Base-by-base conservation (phyloP, 2,888 invertebrate species). In the Lasioglossum villosulum region DNA sequence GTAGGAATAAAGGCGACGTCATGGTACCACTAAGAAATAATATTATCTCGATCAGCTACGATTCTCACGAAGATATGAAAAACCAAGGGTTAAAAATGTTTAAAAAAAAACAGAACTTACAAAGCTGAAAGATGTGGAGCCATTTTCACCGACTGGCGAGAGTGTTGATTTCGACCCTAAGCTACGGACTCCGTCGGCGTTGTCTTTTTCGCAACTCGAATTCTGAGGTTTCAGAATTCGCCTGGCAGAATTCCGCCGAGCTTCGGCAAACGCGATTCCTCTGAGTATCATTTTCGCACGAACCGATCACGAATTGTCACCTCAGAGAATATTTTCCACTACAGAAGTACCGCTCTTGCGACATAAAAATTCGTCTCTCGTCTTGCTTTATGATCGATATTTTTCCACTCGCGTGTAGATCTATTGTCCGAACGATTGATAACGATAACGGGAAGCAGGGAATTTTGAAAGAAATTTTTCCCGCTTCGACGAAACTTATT, bases 221-320 rank as follows among this genome's bases (percentile, higher is more conserved):
- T 84, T 82, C 45, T 90, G 90, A 4, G 85, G 37, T 27, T 87
- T 90, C 10, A 88, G 74, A 71, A 90, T 86, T 6, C 90, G 88
- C 27, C 89, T 84, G 30, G 89, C 83, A 52, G 90, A 89, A 83
- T 37, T 89, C 27, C 90, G 86, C 12, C 90, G 84, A 19, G 86
- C 89, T 63, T 90, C 90, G 37, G 89, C 90, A 34, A 90, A 90
- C 12, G 90, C 90, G 14, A 90, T 87, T 12, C 84, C 90, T 45
- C 90, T 76, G n/a, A 89, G 68, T 68, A 90, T 73, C 90, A 90
- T 90, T 63, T 12, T 68, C 10, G 39, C 52, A 70, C n/a, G 8
- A 79, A 75, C 19, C 19, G 48, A 63, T 74, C 37, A 23, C 34
- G 16, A 63, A 73, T 39, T 75, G 75, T 79, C 78, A 83, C 78